These are phyloP conservation scores for Xenopus laevis DNA, from an alignment of 2,113 vertebrate genomes.

Conservation along the genomic window DNA sequence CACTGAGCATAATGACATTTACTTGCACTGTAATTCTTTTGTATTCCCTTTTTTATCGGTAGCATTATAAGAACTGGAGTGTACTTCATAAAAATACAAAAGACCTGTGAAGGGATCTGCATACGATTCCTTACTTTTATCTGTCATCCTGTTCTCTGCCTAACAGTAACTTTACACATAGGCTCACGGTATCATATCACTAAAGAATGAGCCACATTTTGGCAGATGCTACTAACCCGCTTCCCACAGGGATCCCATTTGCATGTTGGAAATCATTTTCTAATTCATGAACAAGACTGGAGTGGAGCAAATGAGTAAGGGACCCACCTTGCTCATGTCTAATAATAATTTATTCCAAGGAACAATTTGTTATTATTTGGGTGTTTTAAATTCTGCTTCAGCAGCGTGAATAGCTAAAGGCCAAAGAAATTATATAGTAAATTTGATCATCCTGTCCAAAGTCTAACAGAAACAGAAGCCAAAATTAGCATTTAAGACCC, in stretches of 20 bases:
- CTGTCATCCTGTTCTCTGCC: constrained; percentile 7
- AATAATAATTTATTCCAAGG: no score
- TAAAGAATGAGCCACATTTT: constrained; percentile 2
- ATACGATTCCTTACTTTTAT: constrained; percentile 30
- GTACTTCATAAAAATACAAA: constrained; percentile 6
- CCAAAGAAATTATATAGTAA: no score
- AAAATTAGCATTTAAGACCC: no score
- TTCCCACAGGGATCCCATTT: constrained; percentile 40
- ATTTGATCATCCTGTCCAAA: no score
- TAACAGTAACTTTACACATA: constrained; percentile 21
- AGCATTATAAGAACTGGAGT: background rate
- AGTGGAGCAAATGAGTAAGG: background rate
- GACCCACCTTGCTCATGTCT: no score
- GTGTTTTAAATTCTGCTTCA: no score
- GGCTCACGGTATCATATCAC: constrained; percentile 13
- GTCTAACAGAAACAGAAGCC: no score
- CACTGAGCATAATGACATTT: background rate
- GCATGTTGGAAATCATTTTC: background rate
- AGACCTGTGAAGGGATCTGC: constrained; percentile 25
- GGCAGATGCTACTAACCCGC: constrained; percentile 13
- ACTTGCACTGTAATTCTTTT: constrained; percentile 1
- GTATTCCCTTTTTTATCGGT: constrained; percentile 8
- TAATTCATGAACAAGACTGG: background rate
- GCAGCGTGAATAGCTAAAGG: background rate
- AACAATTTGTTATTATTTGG: no score